Evolutionary conservation across 2,888 invertebrate species (phyloP).

Genomic region (Xestoiulus laeticollis): DNA sequence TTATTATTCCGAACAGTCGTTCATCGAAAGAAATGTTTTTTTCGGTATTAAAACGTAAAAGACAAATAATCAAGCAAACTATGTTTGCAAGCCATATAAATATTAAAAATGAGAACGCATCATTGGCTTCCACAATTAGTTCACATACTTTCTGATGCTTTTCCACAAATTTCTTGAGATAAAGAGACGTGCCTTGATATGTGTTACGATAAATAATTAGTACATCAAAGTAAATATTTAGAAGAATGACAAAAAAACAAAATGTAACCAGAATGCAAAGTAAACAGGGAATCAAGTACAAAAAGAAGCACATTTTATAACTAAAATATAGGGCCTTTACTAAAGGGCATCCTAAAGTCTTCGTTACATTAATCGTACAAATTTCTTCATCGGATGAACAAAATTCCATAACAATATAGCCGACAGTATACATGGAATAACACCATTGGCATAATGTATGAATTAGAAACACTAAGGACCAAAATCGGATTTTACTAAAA

Average conservation of each 20-base stretch:
- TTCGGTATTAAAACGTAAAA: not conserved
- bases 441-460: not conserved
- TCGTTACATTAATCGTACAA: not conserved
- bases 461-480: not conserved
- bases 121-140: not conserved
- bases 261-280: not conserved
- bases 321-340: not conserved
- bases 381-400: not conserved
- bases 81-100: not conserved
- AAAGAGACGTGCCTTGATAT: not conserved
- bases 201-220: not conserved
- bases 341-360: not conserved
- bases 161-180: not conserved
- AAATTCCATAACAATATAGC: not conserved
- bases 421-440: not conserved
- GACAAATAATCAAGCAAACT: not conserved
- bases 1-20: not conserved
- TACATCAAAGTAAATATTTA: not conserved
- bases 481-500: not conserved
- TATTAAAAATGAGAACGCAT: not conserved
- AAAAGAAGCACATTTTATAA: not conserved
- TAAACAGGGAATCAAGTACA: not conserved
- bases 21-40: not conserved
- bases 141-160: not conserved
- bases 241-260: not conserved